Conservation (phyloP, 2,797 vertebrate genomes). For the Antrozous pallidus region DNA sequence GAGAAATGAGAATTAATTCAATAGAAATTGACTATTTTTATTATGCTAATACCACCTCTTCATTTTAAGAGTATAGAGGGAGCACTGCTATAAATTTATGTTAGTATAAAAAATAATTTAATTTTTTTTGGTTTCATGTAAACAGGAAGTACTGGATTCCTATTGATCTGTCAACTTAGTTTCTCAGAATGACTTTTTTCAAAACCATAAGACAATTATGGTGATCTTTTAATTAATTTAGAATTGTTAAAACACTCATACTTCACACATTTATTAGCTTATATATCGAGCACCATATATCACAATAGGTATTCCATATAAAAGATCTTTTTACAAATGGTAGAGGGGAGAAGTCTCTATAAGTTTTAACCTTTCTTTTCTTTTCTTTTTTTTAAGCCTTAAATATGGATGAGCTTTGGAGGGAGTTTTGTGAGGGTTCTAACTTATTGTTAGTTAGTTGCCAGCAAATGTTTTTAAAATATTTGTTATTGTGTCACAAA, state of each 20-base stretch:
- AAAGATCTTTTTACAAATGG: constrained; percentile 49
- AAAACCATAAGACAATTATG: constrained; percentile 3
- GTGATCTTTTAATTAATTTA: constrained; percentile 31
- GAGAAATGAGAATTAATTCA: constrained; percentile 43
- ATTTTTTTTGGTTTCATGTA: neutral
- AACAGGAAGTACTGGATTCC: constrained; percentile 2
- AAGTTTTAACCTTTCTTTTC: constrained; percentile 43
- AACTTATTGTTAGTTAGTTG: constrained; percentile 19
- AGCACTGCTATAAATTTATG: neutral
- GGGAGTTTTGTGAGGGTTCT: neutral
- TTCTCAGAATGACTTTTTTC: constrained; percentile 36
- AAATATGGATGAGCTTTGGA: constrained; percentile 13
- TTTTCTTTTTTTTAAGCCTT: too few relatives aligned
- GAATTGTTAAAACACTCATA: neutral
- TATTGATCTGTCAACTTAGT: neutral
- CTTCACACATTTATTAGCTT: constrained; percentile 5
- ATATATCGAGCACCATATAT: constrained; percentile 9
- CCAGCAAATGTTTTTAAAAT: constrained; percentile 50
- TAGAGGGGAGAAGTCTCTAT: constrained; percentile 38
- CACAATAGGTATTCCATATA: constrained; percentile 28
- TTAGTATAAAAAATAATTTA: neutral
- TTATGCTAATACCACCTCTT: neutral
- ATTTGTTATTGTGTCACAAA: constrained; percentile 45
- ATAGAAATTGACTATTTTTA: neutral
- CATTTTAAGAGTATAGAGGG: neutral